These are phyloP conservation scores for Anas platyrhynchos DNA, from an alignment of 2,113 vertebrate genomes.

Conservation along the genomic window DNA sequence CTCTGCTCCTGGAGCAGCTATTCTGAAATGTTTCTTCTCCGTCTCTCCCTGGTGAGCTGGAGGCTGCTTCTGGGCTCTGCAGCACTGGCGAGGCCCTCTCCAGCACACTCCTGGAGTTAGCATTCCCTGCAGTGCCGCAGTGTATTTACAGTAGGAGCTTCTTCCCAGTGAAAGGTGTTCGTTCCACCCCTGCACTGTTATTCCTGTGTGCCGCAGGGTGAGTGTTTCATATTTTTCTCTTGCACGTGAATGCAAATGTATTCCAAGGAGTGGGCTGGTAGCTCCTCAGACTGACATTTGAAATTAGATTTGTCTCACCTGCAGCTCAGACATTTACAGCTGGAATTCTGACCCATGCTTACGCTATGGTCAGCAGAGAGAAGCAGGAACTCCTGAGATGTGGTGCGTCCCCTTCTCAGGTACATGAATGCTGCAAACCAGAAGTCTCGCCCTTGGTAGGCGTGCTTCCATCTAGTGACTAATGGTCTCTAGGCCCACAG, in stretches of 20 bases:
- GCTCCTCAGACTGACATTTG: background rate
- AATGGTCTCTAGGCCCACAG: background rate
- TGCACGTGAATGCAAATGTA: background rate
- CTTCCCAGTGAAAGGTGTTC: background rate
- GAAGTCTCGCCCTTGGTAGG: background rate
- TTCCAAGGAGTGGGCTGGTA: background rate
- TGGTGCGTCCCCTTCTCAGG: background rate
- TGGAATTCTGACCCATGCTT: background rate
- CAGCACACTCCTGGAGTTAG: background rate
- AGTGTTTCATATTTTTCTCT: background rate
- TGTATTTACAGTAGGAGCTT: background rate
- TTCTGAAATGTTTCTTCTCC: background rate
- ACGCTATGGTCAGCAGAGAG: background rate
- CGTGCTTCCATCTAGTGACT: background rate
- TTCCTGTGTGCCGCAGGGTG: background rate
- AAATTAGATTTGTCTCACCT: background rate
- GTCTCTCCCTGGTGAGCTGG: background rate
- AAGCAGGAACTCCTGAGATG: background rate
- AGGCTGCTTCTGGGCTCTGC: background rate
- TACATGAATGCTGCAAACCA: background rate
- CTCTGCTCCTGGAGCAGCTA: background rate
- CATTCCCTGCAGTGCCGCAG: background rate
- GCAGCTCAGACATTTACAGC: background rate
- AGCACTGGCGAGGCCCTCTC: background rate
- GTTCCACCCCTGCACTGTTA: background rate